Conservation (phyloP, 2,888 invertebrate species). For the Brachyptera putata region DNA sequence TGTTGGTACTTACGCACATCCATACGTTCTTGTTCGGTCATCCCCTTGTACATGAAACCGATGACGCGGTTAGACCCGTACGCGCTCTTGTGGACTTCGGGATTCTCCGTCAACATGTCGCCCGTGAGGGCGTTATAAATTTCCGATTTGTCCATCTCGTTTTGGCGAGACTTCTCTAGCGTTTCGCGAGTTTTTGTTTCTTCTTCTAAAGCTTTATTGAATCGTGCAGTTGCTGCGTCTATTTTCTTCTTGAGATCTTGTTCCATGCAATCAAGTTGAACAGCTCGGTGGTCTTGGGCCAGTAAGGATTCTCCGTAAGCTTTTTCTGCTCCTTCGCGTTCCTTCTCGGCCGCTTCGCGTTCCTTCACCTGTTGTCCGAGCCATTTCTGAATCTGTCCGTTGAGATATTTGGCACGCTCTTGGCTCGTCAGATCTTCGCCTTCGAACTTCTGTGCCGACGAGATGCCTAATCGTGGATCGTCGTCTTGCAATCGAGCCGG, state of each 20-base stretch:
- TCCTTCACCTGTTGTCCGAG: constrained; percentile 68
- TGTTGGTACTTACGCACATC: background rate
- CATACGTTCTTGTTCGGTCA: constrained; percentile 66
- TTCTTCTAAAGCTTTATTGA: constrained; percentile 53
- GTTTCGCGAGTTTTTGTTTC: background rate
- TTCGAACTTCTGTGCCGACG: constrained; percentile 81
- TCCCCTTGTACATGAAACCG: constrained; percentile 74
- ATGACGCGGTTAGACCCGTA: constrained; percentile 47
- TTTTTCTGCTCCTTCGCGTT: constrained; percentile 54
- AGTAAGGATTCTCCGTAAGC: constrained; percentile 62
- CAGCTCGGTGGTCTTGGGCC: constrained; percentile 63
- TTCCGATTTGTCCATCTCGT: background rate
- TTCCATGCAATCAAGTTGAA: constrained; percentile 69
- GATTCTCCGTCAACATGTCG: constrained; percentile 84
- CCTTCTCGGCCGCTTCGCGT: constrained; percentile 39
- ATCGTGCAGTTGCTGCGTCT: constrained; percentile 66
- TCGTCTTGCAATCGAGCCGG: constrained; percentile 67
- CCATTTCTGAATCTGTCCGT: constrained; percentile 77
- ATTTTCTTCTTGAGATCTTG: constrained; percentile 68
- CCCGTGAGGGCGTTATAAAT: constrained; percentile 68
- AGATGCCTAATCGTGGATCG: constrained; percentile 68
- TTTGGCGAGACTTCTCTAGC: background rate
- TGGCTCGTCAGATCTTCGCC: constrained; percentile 75
- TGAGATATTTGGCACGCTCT: constrained; percentile 61
- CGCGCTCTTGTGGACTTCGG: constrained; percentile 50